These are phyloP conservation scores for Papilio elwesi DNA, from an alignment of 2,888 invertebrate genomes.

Conservation along the genomic window DNA sequence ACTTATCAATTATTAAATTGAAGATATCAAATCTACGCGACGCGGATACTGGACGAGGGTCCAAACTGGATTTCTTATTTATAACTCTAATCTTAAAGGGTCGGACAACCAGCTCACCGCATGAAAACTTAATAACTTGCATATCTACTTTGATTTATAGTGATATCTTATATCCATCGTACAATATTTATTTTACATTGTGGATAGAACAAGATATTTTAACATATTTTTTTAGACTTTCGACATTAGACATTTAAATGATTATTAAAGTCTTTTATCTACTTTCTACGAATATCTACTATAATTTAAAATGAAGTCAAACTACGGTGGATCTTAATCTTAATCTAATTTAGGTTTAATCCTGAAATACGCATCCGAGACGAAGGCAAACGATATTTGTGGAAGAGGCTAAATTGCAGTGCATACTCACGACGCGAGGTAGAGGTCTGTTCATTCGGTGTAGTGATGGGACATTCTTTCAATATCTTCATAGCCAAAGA, in stretches of 20 bases:
- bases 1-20: neutral
- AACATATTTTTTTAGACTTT: too few relatives aligned
- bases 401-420: slow-evolving; percentile 26
- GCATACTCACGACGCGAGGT: slow-evolving; percentile 9
- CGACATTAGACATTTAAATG: too few relatives aligned
- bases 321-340: slow-evolving; percentile 9
- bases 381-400: slow-evolving; percentile 32
- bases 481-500: too few relatives aligned
- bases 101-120: neutral
- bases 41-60: slow-evolving; percentile 30
- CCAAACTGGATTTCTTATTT: slow-evolving; percentile 33
- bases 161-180: neutral
- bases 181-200: too few relatives aligned
- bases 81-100: slow-evolving; percentile 34
- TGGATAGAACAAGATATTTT: too few relatives aligned
- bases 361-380: slow-evolving; percentile 24
- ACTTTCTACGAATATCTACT: neutral
- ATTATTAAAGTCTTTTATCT: too few relatives aligned
- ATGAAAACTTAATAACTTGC: slow-evolving; percentile 19
- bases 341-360: slow-evolving; percentile 37
- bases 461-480: too few relatives aligned
- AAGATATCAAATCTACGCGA: neutral
- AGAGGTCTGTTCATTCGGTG: neutral
- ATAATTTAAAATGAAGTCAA: neutral
- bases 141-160: slow-evolving; percentile 30